Conservation (phyloP, 2,797 vertebrate species). For the Scomberomorus guttatus region DNA sequence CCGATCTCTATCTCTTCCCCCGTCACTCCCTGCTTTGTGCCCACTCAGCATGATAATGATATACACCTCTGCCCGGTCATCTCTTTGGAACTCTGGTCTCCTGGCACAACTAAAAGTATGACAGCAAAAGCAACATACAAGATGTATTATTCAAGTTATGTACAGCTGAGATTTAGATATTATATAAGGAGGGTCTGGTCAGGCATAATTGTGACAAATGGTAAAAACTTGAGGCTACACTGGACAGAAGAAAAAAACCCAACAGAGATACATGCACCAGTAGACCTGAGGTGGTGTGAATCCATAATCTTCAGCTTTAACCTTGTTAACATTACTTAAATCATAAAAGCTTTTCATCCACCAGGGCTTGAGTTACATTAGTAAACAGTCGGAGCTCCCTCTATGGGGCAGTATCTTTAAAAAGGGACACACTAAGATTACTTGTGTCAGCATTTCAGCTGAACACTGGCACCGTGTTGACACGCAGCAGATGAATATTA, state of each 20-base stretch:
- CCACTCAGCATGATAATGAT: slow-evolving; percentile 77
- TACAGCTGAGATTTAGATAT: background rate
- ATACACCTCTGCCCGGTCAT: slow-evolving; percentile 77
- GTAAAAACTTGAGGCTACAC: background rate
- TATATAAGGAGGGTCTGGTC: background rate
- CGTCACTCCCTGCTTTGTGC: slow-evolving; percentile 68
- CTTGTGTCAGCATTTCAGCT: slow-evolving; percentile 82
- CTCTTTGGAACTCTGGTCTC: slow-evolving; percentile 65
- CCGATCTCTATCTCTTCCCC: slow-evolving; percentile 66
- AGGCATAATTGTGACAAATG: background rate
- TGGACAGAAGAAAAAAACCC: background rate
- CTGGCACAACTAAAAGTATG: slow-evolving; percentile 48
- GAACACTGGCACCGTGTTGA: slow-evolving; percentile 80
- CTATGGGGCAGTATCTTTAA: slow-evolving; percentile 70
- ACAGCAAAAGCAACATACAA: slow-evolving; percentile 27
- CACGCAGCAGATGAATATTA: slow-evolving; percentile 85
- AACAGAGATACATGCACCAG: background rate
- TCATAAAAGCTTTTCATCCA: slow-evolving; percentile 21
- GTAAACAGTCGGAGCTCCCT: slow-evolving; percentile 65
- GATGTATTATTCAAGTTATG: slow-evolving; percentile 13
- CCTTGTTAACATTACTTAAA: slow-evolving; percentile 37
- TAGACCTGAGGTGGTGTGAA: slow-evolving; percentile 22
- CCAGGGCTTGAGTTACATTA: slow-evolving; percentile 25
- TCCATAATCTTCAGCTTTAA: slow-evolving; percentile 27
- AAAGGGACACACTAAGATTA: slow-evolving; percentile 61